Evolutionary conservation across 2,888 invertebrate genomes (phyloP).

Genomic region (Microchrysa polita): DNA sequence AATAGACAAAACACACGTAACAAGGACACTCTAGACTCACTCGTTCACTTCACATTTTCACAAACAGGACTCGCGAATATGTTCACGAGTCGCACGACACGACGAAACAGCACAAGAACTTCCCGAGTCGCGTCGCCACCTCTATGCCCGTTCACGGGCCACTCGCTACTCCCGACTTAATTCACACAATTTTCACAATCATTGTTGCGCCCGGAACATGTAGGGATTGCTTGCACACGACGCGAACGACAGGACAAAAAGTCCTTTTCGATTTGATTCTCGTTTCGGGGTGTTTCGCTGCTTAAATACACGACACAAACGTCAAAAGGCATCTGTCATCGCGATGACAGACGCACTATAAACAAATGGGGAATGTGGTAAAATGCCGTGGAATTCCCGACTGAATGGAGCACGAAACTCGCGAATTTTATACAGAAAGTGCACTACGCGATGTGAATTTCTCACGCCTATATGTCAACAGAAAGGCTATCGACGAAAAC

Average conservation of each 20-base stretch:
- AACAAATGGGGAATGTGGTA: not conserved
- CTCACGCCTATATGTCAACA: not conserved
- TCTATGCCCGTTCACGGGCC: not conserved
- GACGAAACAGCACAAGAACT: not conserved
- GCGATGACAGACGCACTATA: slow-evolving; percentile 44
- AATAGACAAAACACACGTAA: slow-evolving; percentile 6
- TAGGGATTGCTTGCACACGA: not conserved
- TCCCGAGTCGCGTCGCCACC: not conserved
- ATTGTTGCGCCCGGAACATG: slow-evolving; percentile 2
- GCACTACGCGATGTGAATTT: not conserved
- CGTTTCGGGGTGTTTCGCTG: not conserved
- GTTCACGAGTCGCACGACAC: too few relatives aligned
- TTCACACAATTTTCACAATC: slow-evolving; percentile 9
- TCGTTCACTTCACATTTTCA: slow-evolving; percentile 45
- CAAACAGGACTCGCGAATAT: not conserved
- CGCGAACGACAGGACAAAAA: not conserved
- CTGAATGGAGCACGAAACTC: slow-evolving; percentile 8
- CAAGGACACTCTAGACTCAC: not conserved
- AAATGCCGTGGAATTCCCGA: not conserved
- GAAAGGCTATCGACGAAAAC: not conserved
- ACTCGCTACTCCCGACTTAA: not conserved
- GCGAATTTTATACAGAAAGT: not conserved
- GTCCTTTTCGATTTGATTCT: slow-evolving; percentile 7
- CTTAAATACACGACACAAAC: slow-evolving; percentile 43
- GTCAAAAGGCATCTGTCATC: slow-evolving; percentile 49